These are phyloP conservation scores for Muscidifurax raptorellus DNA, from an alignment of 1,140 invertebrate species.

Conservation along the genomic window DNA sequence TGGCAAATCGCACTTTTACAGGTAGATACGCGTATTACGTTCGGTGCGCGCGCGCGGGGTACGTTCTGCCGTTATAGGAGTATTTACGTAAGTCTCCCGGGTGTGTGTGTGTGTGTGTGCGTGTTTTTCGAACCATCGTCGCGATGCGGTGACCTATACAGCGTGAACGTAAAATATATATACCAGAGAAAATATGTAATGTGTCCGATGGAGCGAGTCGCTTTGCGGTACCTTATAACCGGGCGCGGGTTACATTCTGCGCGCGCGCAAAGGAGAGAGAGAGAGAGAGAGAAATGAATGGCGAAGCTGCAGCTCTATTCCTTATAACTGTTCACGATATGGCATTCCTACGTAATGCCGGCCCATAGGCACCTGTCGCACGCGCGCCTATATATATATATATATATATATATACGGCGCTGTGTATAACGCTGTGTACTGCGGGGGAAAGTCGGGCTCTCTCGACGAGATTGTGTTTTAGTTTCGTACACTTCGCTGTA, in stretches of 20 bases:
- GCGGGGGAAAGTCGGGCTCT: background rate
- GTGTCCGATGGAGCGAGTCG: too few species aligned
- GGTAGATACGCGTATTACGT: too few species aligned
- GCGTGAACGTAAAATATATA: background rate
- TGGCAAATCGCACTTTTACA: slow-evolving; percentile 5
- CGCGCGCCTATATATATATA: background rate
- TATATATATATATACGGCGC: background rate
- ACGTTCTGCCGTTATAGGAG: background rate
- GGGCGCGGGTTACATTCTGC: too few species aligned
- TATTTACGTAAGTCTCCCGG: slow-evolving; percentile 20
- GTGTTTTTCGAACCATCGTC: background rate
- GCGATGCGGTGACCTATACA: too few species aligned
- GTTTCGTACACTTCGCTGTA: background rate
- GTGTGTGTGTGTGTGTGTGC: background rate
- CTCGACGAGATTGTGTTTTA: background rate
- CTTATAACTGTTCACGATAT: slow-evolving; percentile 44
- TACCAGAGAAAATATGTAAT: background rate
- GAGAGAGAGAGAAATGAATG: slow-evolving; percentile 28
- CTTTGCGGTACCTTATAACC: too few species aligned
- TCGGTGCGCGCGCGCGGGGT: background rate
- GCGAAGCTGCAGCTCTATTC: slow-evolving; percentile 5
- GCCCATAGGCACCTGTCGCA: slow-evolving; percentile 29
- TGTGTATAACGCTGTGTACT: background rate
- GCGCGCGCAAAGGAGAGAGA: too few species aligned
- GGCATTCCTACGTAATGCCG: slow-evolving; percentile 41